Evolutionary conservation across 1,140 invertebrate genomes (phyloP).

Genomic region (Formica exsecta): DNA sequence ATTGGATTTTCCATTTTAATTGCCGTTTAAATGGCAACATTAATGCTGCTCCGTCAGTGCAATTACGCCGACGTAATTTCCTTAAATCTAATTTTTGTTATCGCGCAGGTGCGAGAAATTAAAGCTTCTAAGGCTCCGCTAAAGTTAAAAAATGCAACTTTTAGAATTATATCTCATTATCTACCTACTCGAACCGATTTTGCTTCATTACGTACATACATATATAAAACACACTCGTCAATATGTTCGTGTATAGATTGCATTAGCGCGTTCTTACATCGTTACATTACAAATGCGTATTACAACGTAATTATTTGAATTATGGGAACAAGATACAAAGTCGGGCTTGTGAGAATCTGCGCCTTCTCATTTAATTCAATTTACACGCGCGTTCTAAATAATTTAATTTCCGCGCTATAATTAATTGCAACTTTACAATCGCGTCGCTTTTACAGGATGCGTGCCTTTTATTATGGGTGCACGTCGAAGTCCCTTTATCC

Average conservation of each 20-base stretch:
- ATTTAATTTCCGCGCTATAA: conserved; percentile 31
- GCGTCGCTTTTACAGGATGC: conserved; percentile 17
- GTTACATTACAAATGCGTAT: not conserved
- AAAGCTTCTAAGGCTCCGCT: conserved; percentile 34
- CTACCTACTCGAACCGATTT: not conserved
- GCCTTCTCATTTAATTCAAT: conserved; percentile 25
- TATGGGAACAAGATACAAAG: not conserved
- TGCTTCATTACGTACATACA: not conserved
- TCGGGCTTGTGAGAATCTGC: not conserved
- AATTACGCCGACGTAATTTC: conserved; percentile 46
- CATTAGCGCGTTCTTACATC: not conserved
- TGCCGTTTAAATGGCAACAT: conserved; percentile 55
- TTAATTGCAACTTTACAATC: conserved; percentile 32
- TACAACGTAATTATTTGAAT: conserved; percentile 22
- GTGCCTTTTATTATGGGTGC: conserved; percentile 36
- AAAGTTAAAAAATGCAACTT: conserved; percentile 16
- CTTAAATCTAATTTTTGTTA: conserved; percentile 52
- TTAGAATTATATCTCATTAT: conserved; percentile 23
- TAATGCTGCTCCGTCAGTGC: conserved; percentile 55
- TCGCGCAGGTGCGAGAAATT: conserved; percentile 19
- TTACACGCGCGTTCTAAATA: conserved; percentile 34
- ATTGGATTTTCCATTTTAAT: conserved; percentile 44
- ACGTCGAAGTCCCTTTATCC: conserved; percentile 40
- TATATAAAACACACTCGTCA: no score
- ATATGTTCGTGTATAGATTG: not conserved